Conservation (phyloP, 2,888 invertebrate genomes). For the Andrena flavipes region DNA sequence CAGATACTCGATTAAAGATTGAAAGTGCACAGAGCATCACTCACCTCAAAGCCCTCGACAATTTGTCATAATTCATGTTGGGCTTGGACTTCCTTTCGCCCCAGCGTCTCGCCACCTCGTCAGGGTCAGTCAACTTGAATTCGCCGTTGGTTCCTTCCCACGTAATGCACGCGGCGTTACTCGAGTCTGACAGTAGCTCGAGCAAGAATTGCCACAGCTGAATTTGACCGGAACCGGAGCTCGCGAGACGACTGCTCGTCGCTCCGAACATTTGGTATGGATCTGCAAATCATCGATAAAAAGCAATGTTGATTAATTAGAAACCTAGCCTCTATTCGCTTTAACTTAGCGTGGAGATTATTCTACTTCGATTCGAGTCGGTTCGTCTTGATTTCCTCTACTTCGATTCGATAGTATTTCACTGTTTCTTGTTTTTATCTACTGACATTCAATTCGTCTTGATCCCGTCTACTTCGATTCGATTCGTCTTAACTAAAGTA, state of each 20-base stretch:
- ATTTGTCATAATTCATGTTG: conserved; percentile 99
- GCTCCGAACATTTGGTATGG: conserved; percentile 99
- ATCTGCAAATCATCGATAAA: conserved; percentile 88
- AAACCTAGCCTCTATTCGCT: no score
- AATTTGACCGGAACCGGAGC: conserved; percentile 98
- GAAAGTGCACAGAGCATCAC: conserved; percentile 60
- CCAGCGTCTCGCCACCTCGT: conserved; percentile 99
- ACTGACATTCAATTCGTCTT: not conserved
- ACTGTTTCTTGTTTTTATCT: not conserved
- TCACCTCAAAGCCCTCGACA: conserved; percentile 97
- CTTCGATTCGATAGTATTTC: no score
- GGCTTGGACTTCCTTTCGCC: conserved; percentile 99
- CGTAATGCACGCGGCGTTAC: conserved; percentile 98
- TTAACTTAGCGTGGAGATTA: no score
- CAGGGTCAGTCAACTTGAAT: conserved; percentile 99
- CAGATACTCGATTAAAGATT: not conserved
- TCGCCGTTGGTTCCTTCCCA: conserved; percentile 99
- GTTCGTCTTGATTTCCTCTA: no score
- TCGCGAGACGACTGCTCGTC: conserved; percentile 97
- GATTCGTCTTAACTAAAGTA: not conserved
- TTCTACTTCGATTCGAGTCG: no score
- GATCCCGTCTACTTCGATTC: not conserved
- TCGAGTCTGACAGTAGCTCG: conserved; percentile 97
- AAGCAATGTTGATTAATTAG: not conserved
- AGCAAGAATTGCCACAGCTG: conserved; percentile 99